Evolutionary conservation across 2,888 invertebrate genomes (phyloP).

Genomic region (Fissipunctia ypsillon): DNA sequence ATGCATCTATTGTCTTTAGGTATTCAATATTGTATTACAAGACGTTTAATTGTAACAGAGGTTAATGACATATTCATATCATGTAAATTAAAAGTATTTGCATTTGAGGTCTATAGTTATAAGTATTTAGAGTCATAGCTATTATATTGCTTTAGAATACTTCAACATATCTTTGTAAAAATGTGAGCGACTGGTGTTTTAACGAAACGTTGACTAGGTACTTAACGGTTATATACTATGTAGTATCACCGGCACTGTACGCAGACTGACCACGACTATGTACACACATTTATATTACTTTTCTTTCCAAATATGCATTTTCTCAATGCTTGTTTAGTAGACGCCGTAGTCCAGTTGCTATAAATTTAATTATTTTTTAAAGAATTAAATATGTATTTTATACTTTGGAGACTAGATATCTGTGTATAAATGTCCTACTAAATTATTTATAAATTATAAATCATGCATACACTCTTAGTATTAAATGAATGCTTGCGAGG

Average conservation of each 20-base stretch:
- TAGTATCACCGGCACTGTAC: slow-evolving; percentile 77
- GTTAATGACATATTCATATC: slow-evolving; percentile 90
- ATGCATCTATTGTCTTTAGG: slow-evolving; percentile 79
- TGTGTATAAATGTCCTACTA: slow-evolving; percentile 87
- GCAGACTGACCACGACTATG: slow-evolving; percentile 83
- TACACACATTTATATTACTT: slow-evolving; percentile 70
- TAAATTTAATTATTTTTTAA: slow-evolving; percentile 74
- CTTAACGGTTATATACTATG: slow-evolving; percentile 71
- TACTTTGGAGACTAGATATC: slow-evolving; percentile 81
- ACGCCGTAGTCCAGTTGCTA: slow-evolving; percentile 77
- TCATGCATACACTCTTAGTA: slow-evolving; percentile 90
- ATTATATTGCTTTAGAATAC: slow-evolving; percentile 90
- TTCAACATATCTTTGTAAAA: slow-evolving; percentile 90
- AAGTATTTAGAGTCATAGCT: slow-evolving; percentile 90
- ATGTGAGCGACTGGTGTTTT: slow-evolving; percentile 84
- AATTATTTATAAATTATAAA: slow-evolving; percentile 89
- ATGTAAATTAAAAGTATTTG: slow-evolving; percentile 91
- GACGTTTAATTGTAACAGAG: slow-evolving; percentile 86
- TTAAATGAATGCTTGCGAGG: slow-evolving; percentile 85
- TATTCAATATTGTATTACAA: slow-evolving; percentile 79
- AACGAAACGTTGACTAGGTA: slow-evolving; percentile 71
- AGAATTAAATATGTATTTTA: slow-evolving; percentile 78
- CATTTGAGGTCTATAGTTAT: slow-evolving; percentile 90
- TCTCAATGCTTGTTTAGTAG: slow-evolving; percentile 81
- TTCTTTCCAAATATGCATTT: slow-evolving; percentile 87